phyloP scores from a whole-genome alignment of 2,888 invertebrate species.

The Stenolophus ochropezus region DNA sequence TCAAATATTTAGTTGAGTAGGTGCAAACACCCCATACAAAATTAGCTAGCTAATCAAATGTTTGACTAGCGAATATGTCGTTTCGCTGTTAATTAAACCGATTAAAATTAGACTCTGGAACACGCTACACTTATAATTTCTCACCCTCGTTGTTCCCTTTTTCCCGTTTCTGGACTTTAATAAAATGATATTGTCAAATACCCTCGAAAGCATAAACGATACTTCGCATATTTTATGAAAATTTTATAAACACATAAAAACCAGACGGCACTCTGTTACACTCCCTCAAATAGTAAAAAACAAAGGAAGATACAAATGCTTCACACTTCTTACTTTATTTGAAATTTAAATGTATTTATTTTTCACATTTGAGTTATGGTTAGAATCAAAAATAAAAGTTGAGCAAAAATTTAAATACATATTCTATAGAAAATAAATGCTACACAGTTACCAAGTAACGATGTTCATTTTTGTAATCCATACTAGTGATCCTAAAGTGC shows the following conservation, averaged over 20 bases:
- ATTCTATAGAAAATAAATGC: background rate
- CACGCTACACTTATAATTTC: background rate
- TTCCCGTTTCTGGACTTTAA: slow-evolving; percentile 3
- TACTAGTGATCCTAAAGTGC: no score
- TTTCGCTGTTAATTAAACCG: slow-evolving; percentile 29
- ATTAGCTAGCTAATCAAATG: slow-evolving; percentile 31
- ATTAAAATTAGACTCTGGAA: slow-evolving; percentile 28
- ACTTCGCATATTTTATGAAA: slow-evolving; percentile 51
- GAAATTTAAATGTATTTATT: background rate
- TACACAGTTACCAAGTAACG: no score
- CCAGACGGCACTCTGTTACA: slow-evolving; percentile 44
- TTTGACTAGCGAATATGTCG: slow-evolving; percentile 32
- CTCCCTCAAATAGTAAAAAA: slow-evolving; percentile 11
- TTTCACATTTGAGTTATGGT: background rate
- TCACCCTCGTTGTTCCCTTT: background rate
- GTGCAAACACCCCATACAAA: slow-evolving; percentile 25
- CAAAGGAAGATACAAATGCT: background rate
- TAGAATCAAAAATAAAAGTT: no score
- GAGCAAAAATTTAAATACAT: no score
- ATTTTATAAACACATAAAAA: slow-evolving; percentile 53
- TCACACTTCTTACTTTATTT: background rate
- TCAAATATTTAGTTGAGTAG: slow-evolving; percentile 19
- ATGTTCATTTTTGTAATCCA: no score
- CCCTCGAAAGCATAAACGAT: slow-evolving; percentile 12
- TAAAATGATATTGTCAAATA: slow-evolving; percentile 36